Evolutionary conservation across 2,797 vertebrate genomes (phyloP).

Genomic region (Pseudochirops corinnae): DNA sequence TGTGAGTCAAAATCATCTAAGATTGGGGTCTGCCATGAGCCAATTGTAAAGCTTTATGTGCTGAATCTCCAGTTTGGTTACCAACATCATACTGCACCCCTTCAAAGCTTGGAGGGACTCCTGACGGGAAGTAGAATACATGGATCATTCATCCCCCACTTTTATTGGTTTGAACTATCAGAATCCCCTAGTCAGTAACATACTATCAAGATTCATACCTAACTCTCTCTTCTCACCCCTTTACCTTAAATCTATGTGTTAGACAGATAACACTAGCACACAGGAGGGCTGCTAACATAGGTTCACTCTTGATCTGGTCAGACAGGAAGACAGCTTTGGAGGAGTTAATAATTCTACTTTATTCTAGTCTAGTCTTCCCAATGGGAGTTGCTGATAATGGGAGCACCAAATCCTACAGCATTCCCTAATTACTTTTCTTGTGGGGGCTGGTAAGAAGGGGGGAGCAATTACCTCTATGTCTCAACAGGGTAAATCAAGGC

Average conservation of each 20-base stretch:
- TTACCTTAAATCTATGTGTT: neutral
- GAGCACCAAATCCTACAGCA: no score
- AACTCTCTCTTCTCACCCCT: neutral
- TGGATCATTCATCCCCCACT: neutral
- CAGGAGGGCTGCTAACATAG: no score
- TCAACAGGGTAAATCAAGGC: no score
- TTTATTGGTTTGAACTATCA: neutral
- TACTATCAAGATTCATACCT: neutral
- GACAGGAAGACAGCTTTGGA: no score
- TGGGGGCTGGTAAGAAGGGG: no score
- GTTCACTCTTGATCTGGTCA: no score
- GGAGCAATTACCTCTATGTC: no score
- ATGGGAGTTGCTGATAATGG: no score
- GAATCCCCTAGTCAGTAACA: neutral
- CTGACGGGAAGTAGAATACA: neutral
- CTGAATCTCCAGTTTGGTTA: neutral
- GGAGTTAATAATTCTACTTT: no score
- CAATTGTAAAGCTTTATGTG: neutral
- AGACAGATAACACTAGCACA: no score
- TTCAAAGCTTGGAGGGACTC: neutral
- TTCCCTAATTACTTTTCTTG: no score
- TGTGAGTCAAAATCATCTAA: slow-evolving; percentile 52
- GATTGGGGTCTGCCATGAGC: neutral
- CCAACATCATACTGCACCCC: neutral
- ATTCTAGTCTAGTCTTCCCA: no score